phyloP scores from a whole-genome alignment of 2,113 vertebrate species.

The Prochilodus magdalenae region DNA sequence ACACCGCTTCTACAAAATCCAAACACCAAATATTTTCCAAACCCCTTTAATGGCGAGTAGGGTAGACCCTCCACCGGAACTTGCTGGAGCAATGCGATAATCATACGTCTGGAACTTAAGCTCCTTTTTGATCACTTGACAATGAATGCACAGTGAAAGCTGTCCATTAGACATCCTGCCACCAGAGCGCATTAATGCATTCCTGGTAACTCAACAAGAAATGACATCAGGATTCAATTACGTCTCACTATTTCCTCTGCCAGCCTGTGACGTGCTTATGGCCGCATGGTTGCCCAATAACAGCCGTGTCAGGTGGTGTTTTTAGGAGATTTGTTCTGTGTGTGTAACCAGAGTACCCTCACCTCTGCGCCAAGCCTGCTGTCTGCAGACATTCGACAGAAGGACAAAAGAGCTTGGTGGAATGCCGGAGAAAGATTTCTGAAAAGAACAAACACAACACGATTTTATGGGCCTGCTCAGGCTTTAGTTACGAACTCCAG shows the following conservation, averaged over 20 bases:
- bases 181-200: constrained; percentile 6
- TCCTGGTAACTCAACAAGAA: background rate
- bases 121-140: background rate
- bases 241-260: background rate
- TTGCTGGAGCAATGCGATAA: background rate
- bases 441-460: constrained; percentile 59
- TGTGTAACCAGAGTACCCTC: constrained; percentile 51
- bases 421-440: constrained; percentile 96
- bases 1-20: background rate
- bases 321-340: background rate
- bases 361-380: constrained; percentile 98
- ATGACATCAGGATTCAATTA: constrained; percentile 2
- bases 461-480: constrained; percentile 30
- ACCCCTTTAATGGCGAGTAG: background rate
- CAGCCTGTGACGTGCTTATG: background rate
- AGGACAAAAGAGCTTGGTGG: constrained; percentile 95
- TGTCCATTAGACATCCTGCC: background rate
- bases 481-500: constrained; percentile 24
- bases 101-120: background rate
- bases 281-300: constrained; percentile 12
- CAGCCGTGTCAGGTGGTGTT: constrained; percentile 8
- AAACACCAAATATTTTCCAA: background rate
- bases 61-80: background rate
- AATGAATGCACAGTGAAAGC: background rate
- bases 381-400: constrained; percentile 98